Evolutionary conservation across 2,113 vertebrate genomes (phyloP), one percentile per base, ranked within the genome.

Genomic region (Myocastor coypus): DNA sequence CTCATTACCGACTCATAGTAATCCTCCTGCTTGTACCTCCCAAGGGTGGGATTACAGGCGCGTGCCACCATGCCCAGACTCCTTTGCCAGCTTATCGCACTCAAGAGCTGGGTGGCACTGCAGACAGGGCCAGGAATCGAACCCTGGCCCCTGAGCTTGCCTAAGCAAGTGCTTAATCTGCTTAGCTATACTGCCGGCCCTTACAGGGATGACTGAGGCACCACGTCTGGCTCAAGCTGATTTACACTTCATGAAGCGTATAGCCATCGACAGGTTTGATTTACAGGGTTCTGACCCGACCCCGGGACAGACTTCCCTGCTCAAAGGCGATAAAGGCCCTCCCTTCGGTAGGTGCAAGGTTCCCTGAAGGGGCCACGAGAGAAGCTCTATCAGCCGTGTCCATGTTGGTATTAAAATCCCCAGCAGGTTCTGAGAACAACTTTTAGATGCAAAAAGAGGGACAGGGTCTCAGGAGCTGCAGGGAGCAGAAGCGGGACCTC

Each of bases 341-440:
- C 94, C 71, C 30, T 28, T 92, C 50, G 55, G 82, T 77, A 83
- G 89, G 82, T 55, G 66, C 55, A 50, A 86, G 52, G 78, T 52
- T 83, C 89, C 42, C 63, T 34, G 40, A 83, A 68, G 40, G 75
- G 22, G 1, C 4, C 26, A 32, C 17, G 7, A 34, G 2, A 3
- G 78, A 46, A 30, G 20, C 11, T 40, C n/a, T 75, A 28, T 59
- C 46, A 37, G 66, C 28, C 73, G 37, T 84, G 90, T 64, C 37
- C 40, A 63, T 0, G 4, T 86, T 66, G 57, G 42, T 92, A 26
- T 84, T 64, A 90, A 83, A 86, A 34, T 68, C 0, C 34, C 82
- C 78, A 34, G 63, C 24, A 6, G 75, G 91, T 92, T 40, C 85
- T 68, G 50, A 91, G 34, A 63, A 24, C 24, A 50, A 50, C 28